phyloP scores from a whole-genome alignment of 1,140 invertebrate genomes.

The Ceratosolen fusciceps region DNA sequence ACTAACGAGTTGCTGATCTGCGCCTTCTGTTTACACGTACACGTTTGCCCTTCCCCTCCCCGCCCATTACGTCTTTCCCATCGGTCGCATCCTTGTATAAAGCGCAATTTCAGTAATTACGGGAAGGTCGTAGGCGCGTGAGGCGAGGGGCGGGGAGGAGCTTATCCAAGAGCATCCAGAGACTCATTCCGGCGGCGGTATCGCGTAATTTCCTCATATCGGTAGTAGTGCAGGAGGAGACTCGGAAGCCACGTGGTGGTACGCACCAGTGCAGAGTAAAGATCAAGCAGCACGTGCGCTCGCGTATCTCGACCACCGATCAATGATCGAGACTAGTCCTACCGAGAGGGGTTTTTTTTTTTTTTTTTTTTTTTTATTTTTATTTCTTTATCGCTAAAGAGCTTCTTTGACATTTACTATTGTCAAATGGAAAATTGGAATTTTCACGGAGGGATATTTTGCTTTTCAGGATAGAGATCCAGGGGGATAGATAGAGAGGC shows the following conservation, averaged over 20 bases:
- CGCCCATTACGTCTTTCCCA: too few species aligned
- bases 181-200: not conserved
- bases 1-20: not conserved
- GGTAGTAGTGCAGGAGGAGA: not conserved
- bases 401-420: too few species aligned
- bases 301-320: slow-evolving; percentile 1
- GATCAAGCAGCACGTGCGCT: not conserved
- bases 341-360: too few species aligned
- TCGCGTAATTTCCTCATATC: too few species aligned
- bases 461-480: too few species aligned
- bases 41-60: not conserved
- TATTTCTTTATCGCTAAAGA: too few species aligned
- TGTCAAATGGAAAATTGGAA: too few species aligned
- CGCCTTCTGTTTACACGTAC: not conserved
- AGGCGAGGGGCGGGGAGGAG: not conserved
- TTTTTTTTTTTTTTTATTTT: too few species aligned
- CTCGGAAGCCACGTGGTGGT: not conserved
- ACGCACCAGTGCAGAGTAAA: not conserved
- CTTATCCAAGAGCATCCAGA: not conserved
- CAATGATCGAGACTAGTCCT: not conserved
- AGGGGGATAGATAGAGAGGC: too few species aligned
- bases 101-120: slow-evolving; percentile 7
- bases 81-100: slow-evolving; percentile 4
- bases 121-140: not conserved
- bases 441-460: too few species aligned